Conservation (phyloP, 2,888 invertebrate genomes). For the Lathronympha strigana region DNA sequence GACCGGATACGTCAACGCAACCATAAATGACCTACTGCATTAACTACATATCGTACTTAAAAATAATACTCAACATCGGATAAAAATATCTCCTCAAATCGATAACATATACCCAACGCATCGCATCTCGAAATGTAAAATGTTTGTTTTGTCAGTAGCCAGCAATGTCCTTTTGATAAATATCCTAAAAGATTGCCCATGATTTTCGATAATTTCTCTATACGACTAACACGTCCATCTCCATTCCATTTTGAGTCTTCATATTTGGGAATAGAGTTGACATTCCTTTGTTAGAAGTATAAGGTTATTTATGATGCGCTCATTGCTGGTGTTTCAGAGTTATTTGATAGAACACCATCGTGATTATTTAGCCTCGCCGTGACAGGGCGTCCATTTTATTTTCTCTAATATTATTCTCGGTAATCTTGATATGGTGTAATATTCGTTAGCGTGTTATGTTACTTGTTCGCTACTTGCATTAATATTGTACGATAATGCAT, state of each 20-base stretch:
- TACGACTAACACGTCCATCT: constrained; percentile 63
- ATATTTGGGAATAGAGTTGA: constrained; percentile 45
- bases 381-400: constrained; percentile 76
- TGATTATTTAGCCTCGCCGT: constrained; percentile 79
- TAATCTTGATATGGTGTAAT: constrained; percentile 47
- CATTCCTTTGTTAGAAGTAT: constrained; percentile 50
- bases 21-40: not conserved
- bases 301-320: constrained; percentile 77
- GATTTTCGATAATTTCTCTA: constrained; percentile 78
- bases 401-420: constrained; percentile 65
- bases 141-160: constrained; percentile 82
- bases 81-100: constrained; percentile 33
- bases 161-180: constrained; percentile 82
- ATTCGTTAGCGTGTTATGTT: constrained; percentile 47
- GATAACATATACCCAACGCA: constrained; percentile 54
- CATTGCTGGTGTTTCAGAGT: constrained; percentile 79
- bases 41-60: constrained; percentile 14
- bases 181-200: constrained; percentile 82
- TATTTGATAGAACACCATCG: constrained; percentile 82
- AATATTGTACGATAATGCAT: constrained; percentile 34
- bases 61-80: constrained; percentile 17
- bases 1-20: not conserved
- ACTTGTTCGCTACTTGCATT: constrained; percentile 41
- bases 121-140: constrained; percentile 72
- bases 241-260: constrained; percentile 53